Percentiles rank a stretch among this genome's conserved stretches.
phyloP scores from a whole-genome alignment of 1,140 invertebrate genomes.

The Scaptomyza montana region DNA sequence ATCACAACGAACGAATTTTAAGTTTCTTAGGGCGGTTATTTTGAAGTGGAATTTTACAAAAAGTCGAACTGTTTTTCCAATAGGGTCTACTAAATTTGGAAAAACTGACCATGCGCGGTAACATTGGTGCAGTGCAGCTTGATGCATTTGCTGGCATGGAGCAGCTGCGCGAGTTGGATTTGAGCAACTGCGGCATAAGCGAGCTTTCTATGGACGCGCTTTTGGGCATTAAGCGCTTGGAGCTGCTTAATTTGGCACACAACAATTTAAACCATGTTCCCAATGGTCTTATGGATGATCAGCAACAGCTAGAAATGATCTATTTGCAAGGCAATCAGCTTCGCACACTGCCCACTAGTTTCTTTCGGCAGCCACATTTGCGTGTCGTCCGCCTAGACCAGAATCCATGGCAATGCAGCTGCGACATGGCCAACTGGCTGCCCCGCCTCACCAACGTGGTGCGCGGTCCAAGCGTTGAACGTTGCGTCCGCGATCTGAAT shows the following conservation, averaged over 20 bases:
- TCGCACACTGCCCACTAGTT: constrained; percentile 85
- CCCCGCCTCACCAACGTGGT: constrained; percentile 85
- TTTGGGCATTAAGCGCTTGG: constrained; percentile 86
- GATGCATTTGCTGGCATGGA: constrained; percentile 87
- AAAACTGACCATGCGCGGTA: constrained; percentile 83
- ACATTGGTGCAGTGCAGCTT: constrained; percentile 86
- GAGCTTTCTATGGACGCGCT: constrained; percentile 89
- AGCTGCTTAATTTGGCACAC: constrained; percentile 86
- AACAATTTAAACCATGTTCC: constrained; percentile 87
- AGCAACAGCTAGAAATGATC: constrained; percentile 86
- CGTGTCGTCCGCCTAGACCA: constrained; percentile 85
- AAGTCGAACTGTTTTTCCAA: background rate
- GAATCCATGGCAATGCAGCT: constrained; percentile 90
- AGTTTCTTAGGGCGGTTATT: no score
- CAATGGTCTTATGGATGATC: constrained; percentile 87
- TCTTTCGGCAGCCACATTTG: constrained; percentile 85
- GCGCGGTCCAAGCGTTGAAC: constrained; percentile 59
- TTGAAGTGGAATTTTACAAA: no score
- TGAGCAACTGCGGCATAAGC: constrained; percentile 86
- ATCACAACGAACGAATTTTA: no score
- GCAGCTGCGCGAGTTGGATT: constrained; percentile 85
- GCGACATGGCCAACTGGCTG: constrained; percentile 87
- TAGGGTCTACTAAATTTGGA: constrained; percentile 78
- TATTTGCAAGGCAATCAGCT: constrained; percentile 87
- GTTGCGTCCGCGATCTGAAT: constrained; percentile 76